phyloP scores from a whole-genome alignment of 2,888 invertebrate species.

The Drosophila aldrichi region DNA sequence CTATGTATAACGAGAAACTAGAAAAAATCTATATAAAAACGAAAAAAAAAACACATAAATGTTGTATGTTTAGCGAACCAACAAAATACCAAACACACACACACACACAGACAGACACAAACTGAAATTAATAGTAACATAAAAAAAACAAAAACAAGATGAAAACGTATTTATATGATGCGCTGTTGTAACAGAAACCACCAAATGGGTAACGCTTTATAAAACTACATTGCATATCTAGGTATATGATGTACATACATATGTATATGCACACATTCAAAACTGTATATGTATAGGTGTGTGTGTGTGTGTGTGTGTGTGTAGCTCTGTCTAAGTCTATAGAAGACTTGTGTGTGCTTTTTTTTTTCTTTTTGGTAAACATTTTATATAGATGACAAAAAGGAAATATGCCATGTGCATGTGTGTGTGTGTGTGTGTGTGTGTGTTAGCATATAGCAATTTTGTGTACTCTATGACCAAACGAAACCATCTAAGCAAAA shows the following conservation, averaged over 20 bases:
- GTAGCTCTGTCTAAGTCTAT: constrained; percentile 1
- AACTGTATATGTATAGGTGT: background rate
- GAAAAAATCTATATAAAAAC: background rate
- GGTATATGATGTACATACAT: constrained; percentile 21
- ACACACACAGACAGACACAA: constrained; percentile 8
- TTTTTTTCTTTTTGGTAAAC: constrained; percentile 2
- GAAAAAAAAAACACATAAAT: background rate
- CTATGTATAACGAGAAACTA: constrained; percentile 6
- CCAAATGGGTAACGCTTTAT: constrained; percentile 84
- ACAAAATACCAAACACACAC: constrained; percentile 3
- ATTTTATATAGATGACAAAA: background rate
- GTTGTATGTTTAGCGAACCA: constrained; percentile 21
- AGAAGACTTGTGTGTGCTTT: background rate
- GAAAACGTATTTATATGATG: constrained; percentile 37
- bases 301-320: constrained; percentile 1
- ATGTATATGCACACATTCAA: constrained; percentile 8
- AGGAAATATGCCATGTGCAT: background rate
- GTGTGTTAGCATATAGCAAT: constrained; percentile 3
- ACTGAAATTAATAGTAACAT: constrained; percentile 22
- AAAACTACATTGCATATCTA: constrained; percentile 48
- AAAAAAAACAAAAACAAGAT: background rate
- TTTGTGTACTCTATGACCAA: constrained; percentile 42
- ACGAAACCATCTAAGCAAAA: constrained; percentile 30
- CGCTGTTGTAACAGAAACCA: constrained; percentile 85
- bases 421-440: constrained; percentile 10